Base-by-base conservation (phyloP, 2,797 vertebrate genomes). In the Macrochelys suwanniensis region DNA sequence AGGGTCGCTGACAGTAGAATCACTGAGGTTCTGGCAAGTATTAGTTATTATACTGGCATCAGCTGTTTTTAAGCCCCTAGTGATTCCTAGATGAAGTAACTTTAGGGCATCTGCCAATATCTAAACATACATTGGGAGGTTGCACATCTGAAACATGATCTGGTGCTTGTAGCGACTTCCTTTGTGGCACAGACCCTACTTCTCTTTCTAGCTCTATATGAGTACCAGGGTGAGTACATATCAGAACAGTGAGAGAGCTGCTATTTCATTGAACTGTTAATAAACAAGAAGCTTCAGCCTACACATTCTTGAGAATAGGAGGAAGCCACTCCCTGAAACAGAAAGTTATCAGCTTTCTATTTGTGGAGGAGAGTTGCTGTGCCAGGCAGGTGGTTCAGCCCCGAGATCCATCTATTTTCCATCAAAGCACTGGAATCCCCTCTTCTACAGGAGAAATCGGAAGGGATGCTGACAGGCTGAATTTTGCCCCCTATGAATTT, bases 361-460 rank as follows among this genome's bases (percentile, higher is more conserved):
- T 37, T 0, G 5, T 2, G 2, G 31, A 21, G n/a, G 54, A 19
- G 37, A 78, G 13, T 31, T n/a, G 31, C 31, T 16, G 59, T 28
- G 57, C 57, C 28, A 87, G 15, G 31, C 2, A 47, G 45, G 56
- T 84, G 80, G 84, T 65, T 33, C 33, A 84, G 28, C 42, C 45
- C 42, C 9, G 61, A 84, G 28, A 4, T 13, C 9, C 3, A 11
- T 9, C 54, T 19, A 10, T 16, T 23, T 11, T n/a, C 31, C 57
- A 65, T 2, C 2, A 54, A 82, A 61, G 78, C 0, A 4, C 45
- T 45, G 37, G 12, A 42, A 23, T 45, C 82, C 37, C 82, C 15
- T 15, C 28, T n/a, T 61, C 53, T 0, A 65, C 28, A n/a, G 31
- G 59, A n/a, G 31, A 0, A 51, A 16, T 49, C 33, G 50, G 59